Percentiles rank a stretch among this genome's conserved stretches.
Evolutionary conservation across 1,140 invertebrate species (phyloP).

Genomic region (Anthonomus grandis): DNA sequence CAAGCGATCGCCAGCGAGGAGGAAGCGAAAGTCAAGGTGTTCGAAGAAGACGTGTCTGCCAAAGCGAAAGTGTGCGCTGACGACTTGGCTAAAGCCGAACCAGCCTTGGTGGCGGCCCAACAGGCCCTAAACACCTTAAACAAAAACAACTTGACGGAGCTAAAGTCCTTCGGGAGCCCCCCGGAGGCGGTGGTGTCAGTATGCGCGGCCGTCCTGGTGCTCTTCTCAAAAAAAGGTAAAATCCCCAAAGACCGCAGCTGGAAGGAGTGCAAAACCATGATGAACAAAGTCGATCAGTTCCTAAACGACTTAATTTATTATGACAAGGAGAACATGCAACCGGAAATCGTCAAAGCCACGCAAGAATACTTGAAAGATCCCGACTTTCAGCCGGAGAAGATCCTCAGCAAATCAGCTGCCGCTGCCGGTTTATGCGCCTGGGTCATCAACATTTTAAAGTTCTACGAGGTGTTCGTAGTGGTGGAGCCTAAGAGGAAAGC

Average conservation of each 20-base stretch:
- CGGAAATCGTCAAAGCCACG: slow-evolving; percentile 75
- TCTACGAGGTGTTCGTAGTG: slow-evolving; percentile 87
- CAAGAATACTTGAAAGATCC: slow-evolving; percentile 59
- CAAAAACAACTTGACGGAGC: slow-evolving; percentile 89
- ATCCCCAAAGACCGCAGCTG: slow-evolving; percentile 90
- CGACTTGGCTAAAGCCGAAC: slow-evolving; percentile 88
- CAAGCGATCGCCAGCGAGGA: slow-evolving; percentile 80
- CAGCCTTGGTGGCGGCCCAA: slow-evolving; percentile 82
- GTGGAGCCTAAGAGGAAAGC: slow-evolving; percentile 85
- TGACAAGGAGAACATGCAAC: slow-evolving; percentile 92
- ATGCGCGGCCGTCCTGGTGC: slow-evolving; percentile 79
- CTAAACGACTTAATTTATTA: slow-evolving; percentile 82
- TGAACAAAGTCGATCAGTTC: slow-evolving; percentile 84
- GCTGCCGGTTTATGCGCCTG: slow-evolving; percentile 90
- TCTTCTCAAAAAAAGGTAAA: slow-evolving; percentile 82
- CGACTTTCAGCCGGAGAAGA: slow-evolving; percentile 84
- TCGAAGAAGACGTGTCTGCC: slow-evolving; percentile 81
- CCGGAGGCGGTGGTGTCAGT: slow-evolving; percentile 82
- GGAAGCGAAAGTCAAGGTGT: slow-evolving; percentile 84
- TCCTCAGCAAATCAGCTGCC: slow-evolving; percentile 81
- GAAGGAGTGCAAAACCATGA: slow-evolving; percentile 86
- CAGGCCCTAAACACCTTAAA: slow-evolving; percentile 90
- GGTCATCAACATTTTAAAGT: slow-evolving; percentile 91
- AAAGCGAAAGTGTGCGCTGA: slow-evolving; percentile 84
- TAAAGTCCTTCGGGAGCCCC: slow-evolving; percentile 88